These are phyloP conservation scores for Hyperopisus bebe DNA, from an alignment of 2,113 vertebrate species.

Conservation along the genomic window DNA sequence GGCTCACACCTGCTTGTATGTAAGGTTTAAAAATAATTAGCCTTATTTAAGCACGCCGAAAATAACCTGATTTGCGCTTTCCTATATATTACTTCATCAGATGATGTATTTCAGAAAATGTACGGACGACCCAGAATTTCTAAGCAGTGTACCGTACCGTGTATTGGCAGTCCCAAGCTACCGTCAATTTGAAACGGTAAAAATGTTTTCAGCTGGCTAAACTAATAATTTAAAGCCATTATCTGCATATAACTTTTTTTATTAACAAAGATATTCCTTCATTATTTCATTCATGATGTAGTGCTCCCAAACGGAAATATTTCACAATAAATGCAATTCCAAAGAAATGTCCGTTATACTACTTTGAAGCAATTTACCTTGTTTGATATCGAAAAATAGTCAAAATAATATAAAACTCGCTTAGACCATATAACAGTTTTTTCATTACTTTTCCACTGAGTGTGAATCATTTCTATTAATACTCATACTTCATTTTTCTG, in stretches of 20 bases:
- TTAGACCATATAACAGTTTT: neutral
- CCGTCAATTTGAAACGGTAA: neutral
- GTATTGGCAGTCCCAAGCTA: neutral
- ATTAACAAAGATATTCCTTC: neutral
- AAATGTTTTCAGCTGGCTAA: neutral
- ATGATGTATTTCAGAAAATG: neutral
- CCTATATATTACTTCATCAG: neutral
- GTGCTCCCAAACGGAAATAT: neutral
- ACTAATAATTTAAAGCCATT: neutral
- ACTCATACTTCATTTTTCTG: neutral
- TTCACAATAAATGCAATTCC: neutral
- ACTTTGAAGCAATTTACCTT: neutral
- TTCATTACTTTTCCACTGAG: neutral
- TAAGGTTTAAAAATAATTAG: slow-evolving; percentile 3
- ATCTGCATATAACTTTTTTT: neutral
- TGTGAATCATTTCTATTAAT: neutral
- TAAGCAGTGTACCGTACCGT: neutral
- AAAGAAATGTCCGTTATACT: neutral
- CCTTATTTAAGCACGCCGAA: neutral
- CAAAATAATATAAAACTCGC: neutral
- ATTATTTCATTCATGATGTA: neutral
- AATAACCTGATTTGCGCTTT: neutral
- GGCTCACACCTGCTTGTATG: neutral
- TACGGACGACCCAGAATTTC: neutral
- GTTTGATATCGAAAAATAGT: neutral